A percentile compares a stretch with the other conserved stretches of the same genome.
Conservation (phyloP, 2,113 vertebrate genomes). For the Chamaetylas fuelleborni region DNA sequence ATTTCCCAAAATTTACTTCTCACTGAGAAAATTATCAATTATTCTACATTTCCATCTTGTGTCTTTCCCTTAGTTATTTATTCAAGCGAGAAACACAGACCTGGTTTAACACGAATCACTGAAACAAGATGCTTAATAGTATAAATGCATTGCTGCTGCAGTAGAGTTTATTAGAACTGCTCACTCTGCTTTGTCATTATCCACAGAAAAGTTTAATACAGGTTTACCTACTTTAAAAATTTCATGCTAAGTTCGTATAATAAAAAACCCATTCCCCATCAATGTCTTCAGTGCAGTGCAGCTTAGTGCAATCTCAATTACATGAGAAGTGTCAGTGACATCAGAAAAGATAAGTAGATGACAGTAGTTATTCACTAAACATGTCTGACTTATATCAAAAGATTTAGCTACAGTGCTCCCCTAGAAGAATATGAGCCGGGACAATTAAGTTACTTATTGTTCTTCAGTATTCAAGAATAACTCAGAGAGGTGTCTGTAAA, state of each 20-base stretch:
- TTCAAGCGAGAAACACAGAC: background rate
- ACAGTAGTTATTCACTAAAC: background rate
- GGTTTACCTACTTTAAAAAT: background rate
- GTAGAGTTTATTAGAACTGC: background rate
- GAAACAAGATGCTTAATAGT: background rate
- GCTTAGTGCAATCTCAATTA: background rate
- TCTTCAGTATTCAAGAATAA: background rate
- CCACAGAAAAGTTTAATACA: background rate
- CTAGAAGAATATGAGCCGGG: background rate
- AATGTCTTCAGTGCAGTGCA: background rate
- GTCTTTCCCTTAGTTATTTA: background rate
- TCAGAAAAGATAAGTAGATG: background rate
- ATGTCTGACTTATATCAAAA: background rate
- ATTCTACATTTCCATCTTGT: background rate
- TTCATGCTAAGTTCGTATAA: rapidly evolving
- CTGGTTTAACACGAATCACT: background rate
- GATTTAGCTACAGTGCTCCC: background rate
- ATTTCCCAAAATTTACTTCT: background rate
- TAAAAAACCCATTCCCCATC: background rate
- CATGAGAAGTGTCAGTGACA: background rate
- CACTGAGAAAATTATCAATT: background rate
- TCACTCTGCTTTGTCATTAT: background rate
- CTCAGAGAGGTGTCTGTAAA: background rate
- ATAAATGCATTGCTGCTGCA: background rate
- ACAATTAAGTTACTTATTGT: background rate